Conservation (phyloP, 2,113 vertebrate genomes). For the Lipophrys pholis region DNA sequence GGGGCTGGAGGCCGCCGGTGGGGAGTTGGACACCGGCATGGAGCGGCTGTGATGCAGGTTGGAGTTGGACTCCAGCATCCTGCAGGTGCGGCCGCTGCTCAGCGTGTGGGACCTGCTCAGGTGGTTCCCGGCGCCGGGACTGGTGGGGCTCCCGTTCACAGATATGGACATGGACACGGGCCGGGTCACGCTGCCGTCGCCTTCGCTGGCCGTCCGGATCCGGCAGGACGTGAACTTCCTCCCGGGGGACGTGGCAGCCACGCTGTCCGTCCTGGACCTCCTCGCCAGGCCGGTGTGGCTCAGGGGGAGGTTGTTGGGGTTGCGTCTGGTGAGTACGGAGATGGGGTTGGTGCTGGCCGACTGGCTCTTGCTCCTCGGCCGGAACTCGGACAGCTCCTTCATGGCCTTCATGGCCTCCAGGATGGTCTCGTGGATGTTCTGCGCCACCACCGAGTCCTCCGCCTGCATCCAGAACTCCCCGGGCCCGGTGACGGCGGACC, state of each 20-base stretch:
- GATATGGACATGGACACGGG: slow-evolving; percentile 82
- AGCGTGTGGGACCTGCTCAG: slow-evolving; percentile 87
- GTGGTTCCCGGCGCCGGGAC: slow-evolving; percentile 81
- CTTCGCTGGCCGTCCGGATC: slow-evolving; percentile 89
- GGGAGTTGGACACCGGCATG: slow-evolving; percentile 89
- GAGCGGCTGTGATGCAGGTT: slow-evolving; percentile 90
- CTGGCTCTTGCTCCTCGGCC: slow-evolving; percentile 97
- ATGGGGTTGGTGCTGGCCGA: slow-evolving; percentile 88
- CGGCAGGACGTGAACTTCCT: slow-evolving; percentile 82
- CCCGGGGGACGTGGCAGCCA: slow-evolving; percentile 77
- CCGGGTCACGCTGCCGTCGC: slow-evolving; percentile 83
- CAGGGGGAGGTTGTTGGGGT: slow-evolving; percentile 86
- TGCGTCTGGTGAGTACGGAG: slow-evolving; percentile 84
- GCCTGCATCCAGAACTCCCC: slow-evolving; percentile 99
- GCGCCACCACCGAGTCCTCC: slow-evolving; percentile 95
- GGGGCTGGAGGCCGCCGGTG: slow-evolving; percentile 87
- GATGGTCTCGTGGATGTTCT: slow-evolving; percentile 98
- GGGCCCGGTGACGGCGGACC: slow-evolving; percentile 94
- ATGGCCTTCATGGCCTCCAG: slow-evolving; percentile 97
- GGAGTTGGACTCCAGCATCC: slow-evolving; percentile 72
- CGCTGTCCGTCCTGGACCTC: slow-evolving; percentile 86
- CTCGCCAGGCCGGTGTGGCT: slow-evolving; percentile 88
- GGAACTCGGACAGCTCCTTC: slow-evolving; percentile 95
- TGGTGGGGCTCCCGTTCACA: slow-evolving; percentile 86
- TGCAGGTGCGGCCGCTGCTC: slow-evolving; percentile 76